Evolutionary conservation across 1,140 invertebrate genomes (phyloP).

Genomic region (Drosophila pseudoananassae): DNA sequence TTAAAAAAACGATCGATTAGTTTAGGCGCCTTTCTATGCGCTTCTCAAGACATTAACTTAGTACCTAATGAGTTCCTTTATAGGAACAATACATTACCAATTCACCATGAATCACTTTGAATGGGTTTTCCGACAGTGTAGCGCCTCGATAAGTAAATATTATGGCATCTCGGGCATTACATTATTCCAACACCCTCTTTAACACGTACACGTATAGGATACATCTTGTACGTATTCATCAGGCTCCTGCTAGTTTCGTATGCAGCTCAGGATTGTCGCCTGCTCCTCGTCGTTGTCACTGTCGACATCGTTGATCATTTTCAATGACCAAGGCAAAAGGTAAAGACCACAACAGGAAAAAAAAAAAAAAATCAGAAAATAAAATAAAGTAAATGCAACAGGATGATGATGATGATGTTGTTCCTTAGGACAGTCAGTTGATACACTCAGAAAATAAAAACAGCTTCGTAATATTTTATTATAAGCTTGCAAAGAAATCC

Average conservation of each 20-base stretch:
- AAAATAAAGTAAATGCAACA: constrained; percentile 4
- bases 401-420: constrained; percentile 37
- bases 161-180: constrained; percentile 45
- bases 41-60: background rate
- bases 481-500: too few relatives aligned
- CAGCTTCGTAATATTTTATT: too few relatives aligned
- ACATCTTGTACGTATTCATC: constrained; percentile 40
- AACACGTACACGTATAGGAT: constrained; percentile 28
- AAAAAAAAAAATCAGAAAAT: constrained; percentile 2
- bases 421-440: constrained; percentile 20
- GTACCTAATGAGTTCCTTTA: background rate
- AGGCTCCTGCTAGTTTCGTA: constrained; percentile 64
- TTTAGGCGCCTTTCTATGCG: background rate
- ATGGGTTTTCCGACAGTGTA: constrained; percentile 14
- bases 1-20: background rate
- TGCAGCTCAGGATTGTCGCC: constrained; percentile 80
- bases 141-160: constrained; percentile 44
- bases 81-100: background rate
- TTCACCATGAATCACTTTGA: constrained; percentile 15
- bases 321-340: constrained; percentile 35
- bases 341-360: constrained; percentile 28
- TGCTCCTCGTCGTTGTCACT: constrained; percentile 76
- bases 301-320: constrained; percentile 76
- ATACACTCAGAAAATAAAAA: constrained; percentile 9
- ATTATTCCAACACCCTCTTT: constrained; percentile 44